Percentiles rank a stretch among this genome's conserved stretches.
phyloP scores from a whole-genome alignment of 2,797 vertebrate species.

The Crypturellus tataupa region DNA sequence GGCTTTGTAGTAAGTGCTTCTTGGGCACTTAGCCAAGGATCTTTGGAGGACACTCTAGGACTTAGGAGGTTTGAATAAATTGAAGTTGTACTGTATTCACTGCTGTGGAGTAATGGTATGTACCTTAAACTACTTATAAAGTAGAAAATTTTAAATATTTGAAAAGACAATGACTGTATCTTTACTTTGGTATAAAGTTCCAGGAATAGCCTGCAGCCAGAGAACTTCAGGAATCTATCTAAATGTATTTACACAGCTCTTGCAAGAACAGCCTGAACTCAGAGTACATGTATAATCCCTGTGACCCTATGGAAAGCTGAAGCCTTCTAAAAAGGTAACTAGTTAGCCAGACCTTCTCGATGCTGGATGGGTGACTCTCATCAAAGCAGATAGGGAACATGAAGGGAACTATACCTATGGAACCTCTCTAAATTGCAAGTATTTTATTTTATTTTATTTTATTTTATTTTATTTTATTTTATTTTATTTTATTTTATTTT shows the following conservation, averaged over 20 bases:
- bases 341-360: background rate
- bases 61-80: background rate
- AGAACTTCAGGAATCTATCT: background rate
- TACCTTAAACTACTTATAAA: background rate
- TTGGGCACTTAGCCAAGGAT: conserved; percentile 30
- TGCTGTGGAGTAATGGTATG: background rate
- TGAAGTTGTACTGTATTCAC: background rate
- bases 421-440: background rate
- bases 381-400: background rate
- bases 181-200: background rate
- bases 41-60: conserved; percentile 4
- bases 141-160: background rate
- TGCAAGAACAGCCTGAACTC: background rate
- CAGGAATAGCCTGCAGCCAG: background rate
- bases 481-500: background rate
- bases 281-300: background rate
- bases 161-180: background rate
- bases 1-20: conserved; percentile 37
- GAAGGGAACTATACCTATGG: background rate
- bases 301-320: background rate
- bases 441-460: background rate
- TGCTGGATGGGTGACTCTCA: background rate
- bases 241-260: background rate
- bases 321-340: background rate
- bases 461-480: background rate